Percentiles rank a stretch among this genome's conserved stretches.
Conservation (phyloP, 1,140 invertebrate genomes). For the Panagrolaimus sp. region DNA sequence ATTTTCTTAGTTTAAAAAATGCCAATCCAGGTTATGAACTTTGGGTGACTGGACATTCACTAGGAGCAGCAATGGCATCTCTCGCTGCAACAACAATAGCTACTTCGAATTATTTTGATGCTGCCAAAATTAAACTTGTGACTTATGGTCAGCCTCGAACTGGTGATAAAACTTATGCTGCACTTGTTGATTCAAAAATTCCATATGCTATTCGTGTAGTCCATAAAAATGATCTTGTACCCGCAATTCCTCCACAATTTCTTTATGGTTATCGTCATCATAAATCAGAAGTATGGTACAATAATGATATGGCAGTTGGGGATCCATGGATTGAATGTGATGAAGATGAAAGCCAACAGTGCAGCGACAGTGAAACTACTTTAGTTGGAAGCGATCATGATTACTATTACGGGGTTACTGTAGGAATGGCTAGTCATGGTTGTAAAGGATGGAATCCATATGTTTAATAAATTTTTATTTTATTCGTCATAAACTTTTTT, state of each 20-base stretch:
- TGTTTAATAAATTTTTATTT: too few relatives aligned
- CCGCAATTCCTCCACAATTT: conserved; percentile 37
- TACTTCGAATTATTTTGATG: not conserved
- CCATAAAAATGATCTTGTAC: conserved; percentile 36
- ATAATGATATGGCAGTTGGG: conserved; percentile 32
- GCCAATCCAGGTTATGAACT: not conserved
- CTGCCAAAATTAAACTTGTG: conserved; percentile 33
- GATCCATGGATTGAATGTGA: conserved; percentile 23
- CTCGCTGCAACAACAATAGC: not conserved
- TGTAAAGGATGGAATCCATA: too few relatives aligned
- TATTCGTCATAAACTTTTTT: too few relatives aligned
- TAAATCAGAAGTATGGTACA: conserved; percentile 42
- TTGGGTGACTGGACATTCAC: not conserved
- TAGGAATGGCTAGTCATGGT: too few relatives aligned
- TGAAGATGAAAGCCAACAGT: not conserved
- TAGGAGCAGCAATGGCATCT: not conserved
- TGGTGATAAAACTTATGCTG: conserved; percentile 35
- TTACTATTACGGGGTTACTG: too few relatives aligned
- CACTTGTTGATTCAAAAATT: conserved; percentile 5
- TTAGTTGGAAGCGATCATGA: too few relatives aligned
- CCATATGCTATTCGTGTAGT: conserved; percentile 33
- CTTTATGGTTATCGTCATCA: conserved; percentile 40
- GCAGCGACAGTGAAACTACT: too few relatives aligned
- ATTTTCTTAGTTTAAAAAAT: not conserved
- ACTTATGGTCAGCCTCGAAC: conserved; percentile 47